Evolutionary conservation across 2,113 vertebrate species (phyloP), one percentile per base, ranked within the genome.

Genomic region (Zapus hudsonius): DNA sequence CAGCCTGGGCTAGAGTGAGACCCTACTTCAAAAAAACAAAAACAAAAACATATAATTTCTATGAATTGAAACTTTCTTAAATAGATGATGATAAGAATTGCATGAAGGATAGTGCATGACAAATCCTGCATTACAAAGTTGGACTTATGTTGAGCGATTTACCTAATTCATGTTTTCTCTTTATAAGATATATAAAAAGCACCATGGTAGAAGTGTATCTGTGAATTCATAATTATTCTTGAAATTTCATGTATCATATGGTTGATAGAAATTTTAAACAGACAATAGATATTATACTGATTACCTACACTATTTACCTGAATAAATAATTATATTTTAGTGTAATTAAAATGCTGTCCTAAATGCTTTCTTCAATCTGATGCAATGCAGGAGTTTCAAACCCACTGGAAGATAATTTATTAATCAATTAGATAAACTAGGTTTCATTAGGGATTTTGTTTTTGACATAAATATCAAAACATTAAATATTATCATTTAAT

Each of bases 131-230:
- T 73, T 75, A 84, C 22, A 91, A 93, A 78, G 33, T 33, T 93
- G 76, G 76, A 76, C 95, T 96, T 97, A 86, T 96, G 11, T 42
- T 90, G 87, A 95, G 92, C 84, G 72, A 94, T 96, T 97, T 97
- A 95, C 91, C 66, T 59, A 94, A 82, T 95, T 91, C 9, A 3
- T 91, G 64, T 82, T 97, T 79, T 52, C 97, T 96, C 90, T 95
- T 92, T 95, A 79, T 69, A 90, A 92, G 61, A 94, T 95, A 94
- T 96, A n/a, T 97, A 61, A 95, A 94, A 95, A 92, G 13, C 36
- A 40, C 52, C 40, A 82, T 78, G 75, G 78, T 75, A 47, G 69
- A 94, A 92, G 57, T n/a, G 85, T 31, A 96, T 59, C 1, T 84
- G 64, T 67, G 72, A 7, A 23, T 75, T 92, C 87, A 80, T 55